Base-by-base conservation (phyloP, 2,113 vertebrate genomes). In the Ibidorhyncha struthersii region DNA sequence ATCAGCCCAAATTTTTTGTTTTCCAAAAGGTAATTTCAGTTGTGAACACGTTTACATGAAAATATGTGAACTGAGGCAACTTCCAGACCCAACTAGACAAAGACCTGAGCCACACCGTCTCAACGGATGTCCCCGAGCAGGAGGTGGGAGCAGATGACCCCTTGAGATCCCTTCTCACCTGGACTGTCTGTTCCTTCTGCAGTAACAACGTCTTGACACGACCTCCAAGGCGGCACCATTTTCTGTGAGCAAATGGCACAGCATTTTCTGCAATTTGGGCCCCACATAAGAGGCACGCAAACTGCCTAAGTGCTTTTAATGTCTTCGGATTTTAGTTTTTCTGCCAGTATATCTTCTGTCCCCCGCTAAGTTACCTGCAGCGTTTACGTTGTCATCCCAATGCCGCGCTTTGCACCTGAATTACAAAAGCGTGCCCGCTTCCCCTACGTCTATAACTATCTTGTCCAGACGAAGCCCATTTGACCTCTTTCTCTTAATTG, bases 171-270 rank as follows among this genome's bases (percentile, higher is more conserved):
- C 22, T 34, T 63, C 34, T 52, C 12, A 23, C 18, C 8, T 0
- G 29, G 30, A 18, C 41, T 29, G 36, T 8, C 40, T 30, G 34
- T 18, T 17, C 70, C 15, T 59, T 36, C 41, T 25, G 16, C 4
- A 0, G 5, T 4, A 26, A 43, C 0, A 2, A 16, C 0, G 0
- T 34, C 58, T 27, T 58, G 40, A 53, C 47, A 25, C 1, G 0
- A 45, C 49, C 30, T 34, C 16, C 9, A 65, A 30, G 41, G 21
- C 6, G 0, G 23, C 45, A 29, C 29, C 32, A 18, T 41, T 67
- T 40, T 50, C 65, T 38, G 40, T 34, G 26, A 30, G 56, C 30
- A 45, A 47, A 41, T 5, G 29, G 43, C n/a, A 14, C 12, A 1
- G 86, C 40, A 11, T n/a, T 30, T 89, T 19, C 43, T 49, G 14